Conservation (phyloP, 2,113 vertebrate genomes). For the Mobula hypostoma region DNA sequence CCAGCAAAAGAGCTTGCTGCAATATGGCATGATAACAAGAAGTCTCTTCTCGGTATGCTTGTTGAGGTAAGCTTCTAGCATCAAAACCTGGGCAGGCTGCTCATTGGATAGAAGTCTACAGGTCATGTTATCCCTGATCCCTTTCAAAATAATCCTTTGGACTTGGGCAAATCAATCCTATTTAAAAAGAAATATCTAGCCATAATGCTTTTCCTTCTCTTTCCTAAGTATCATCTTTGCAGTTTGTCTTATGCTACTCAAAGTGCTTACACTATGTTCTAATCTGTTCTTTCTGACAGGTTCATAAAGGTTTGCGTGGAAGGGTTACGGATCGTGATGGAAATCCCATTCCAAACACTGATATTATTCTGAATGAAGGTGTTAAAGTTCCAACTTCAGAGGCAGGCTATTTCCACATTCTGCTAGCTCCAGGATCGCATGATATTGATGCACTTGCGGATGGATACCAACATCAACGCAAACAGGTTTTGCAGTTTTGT, state of each 20-base stretch:
- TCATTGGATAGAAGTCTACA: too few relatives aligned
- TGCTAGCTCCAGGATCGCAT: constrained; percentile 82
- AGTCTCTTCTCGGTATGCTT: constrained; percentile 86
- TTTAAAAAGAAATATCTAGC: background rate
- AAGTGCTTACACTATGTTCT: background rate
- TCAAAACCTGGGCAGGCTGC: background rate
- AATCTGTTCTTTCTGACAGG: constrained; percentile 55
- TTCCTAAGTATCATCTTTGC: background rate
- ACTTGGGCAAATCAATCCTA: background rate
- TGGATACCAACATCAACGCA: constrained; percentile 80
- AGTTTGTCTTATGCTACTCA: background rate
- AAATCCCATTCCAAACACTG: constrained; percentile 76
- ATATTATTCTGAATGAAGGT: constrained; percentile 75
- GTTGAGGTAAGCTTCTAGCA: constrained; percentile 73
- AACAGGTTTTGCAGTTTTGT: constrained; percentile 59
- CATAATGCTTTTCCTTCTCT: background rate
- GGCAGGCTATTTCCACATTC: constrained; percentile 81
- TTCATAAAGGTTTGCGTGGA: constrained; percentile 87
- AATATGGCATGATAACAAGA: constrained; percentile 87
- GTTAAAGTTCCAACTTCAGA: constrained; percentile 69
- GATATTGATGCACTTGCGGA: constrained; percentile 78
- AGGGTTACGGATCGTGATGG: constrained; percentile 81
- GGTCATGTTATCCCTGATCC: background rate
- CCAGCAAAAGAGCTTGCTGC: constrained; percentile 67
- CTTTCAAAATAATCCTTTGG: background rate